Percentiles rank a stretch among this genome's conserved stretches.
phyloP scores from a whole-genome alignment of 2,113 vertebrate species.

The Lipophrys pholis region DNA sequence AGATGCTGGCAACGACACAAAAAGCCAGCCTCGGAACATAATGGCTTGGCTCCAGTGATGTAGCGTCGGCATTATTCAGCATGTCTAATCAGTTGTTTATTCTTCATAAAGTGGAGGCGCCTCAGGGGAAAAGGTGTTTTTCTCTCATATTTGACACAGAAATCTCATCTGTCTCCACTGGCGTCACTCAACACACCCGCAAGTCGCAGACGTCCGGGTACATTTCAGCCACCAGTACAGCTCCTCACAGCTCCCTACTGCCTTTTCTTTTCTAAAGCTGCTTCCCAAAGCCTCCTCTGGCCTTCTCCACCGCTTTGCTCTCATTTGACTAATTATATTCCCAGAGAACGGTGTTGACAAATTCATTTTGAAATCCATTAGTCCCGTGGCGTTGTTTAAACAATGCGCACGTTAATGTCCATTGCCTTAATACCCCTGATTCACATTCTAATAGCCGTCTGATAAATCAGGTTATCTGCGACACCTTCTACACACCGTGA shows the following conservation, averaged over 20 bases:
- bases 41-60: constrained; percentile 18
- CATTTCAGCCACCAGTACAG: constrained; percentile 5
- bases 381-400: constrained; percentile 82
- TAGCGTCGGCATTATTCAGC: constrained; percentile 33
- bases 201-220: not conserved
- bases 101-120: constrained; percentile 87
- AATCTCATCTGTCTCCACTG: constrained; percentile 36
- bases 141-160: constrained; percentile 60
- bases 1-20: constrained; percentile 34
- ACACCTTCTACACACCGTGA: constrained; percentile 79
- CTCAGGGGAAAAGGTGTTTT: constrained; percentile 80
- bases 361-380: constrained; percentile 86
- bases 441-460: constrained; percentile 82
- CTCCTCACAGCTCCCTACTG: constrained; percentile 13
- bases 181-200: constrained; percentile 5
- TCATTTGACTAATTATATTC: constrained; percentile 83
- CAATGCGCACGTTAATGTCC: constrained; percentile 82
- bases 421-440: constrained; percentile 80
- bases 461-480: constrained; percentile 86
- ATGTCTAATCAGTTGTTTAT: constrained; percentile 39
- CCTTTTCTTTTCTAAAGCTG: constrained; percentile 38
- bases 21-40: constrained; percentile 36
- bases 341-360: constrained; percentile 81
- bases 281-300: constrained; percentile 44
- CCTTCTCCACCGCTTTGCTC: constrained; percentile 62